These are phyloP conservation scores for Parotocinclus haroldoi DNA, from an alignment of 2,797 vertebrate species.

Conservation along the genomic window DNA sequence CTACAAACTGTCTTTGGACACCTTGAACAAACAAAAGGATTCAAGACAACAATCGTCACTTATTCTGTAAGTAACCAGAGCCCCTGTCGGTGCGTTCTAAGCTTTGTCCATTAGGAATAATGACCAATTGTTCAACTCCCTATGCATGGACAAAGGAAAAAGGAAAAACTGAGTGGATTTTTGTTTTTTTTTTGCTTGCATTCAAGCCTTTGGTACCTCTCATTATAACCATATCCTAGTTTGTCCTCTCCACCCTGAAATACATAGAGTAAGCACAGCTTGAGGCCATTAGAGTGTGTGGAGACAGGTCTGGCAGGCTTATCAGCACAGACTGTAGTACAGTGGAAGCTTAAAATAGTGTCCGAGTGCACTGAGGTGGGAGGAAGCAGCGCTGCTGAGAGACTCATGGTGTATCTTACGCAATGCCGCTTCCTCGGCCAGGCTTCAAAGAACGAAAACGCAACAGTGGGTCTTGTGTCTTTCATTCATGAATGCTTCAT, in stretches of 20 bases:
- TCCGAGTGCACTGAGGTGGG: constrained; percentile 16
- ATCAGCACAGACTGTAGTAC: not conserved
- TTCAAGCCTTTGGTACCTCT: no score
- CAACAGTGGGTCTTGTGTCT: constrained; percentile 14
- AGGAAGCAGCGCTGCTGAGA: constrained; percentile 12
- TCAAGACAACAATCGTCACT: no score
- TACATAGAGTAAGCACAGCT: constrained; percentile 11
- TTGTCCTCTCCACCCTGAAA: not conserved
- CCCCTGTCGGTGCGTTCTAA: no score
- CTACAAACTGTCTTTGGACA: no score
- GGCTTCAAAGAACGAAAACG: constrained; percentile 10
- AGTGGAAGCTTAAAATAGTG: constrained; percentile 28
- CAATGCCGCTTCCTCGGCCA: constrained; percentile 4
- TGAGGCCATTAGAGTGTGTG: not conserved
- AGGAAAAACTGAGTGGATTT: no score
- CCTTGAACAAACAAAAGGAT: no score
- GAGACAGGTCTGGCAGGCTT: constrained; percentile 16
- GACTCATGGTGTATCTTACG: constrained; percentile 17
- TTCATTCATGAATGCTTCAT: constrained; percentile 20
- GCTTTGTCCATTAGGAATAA: no score
- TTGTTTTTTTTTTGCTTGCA: no score
- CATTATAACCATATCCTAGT: not conserved
- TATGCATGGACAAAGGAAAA: no score
- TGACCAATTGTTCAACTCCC: no score
- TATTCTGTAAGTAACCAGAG: no score